Conservation (phyloP, 2,888 invertebrate genomes). For the Eledone cirrhosa region DNA sequence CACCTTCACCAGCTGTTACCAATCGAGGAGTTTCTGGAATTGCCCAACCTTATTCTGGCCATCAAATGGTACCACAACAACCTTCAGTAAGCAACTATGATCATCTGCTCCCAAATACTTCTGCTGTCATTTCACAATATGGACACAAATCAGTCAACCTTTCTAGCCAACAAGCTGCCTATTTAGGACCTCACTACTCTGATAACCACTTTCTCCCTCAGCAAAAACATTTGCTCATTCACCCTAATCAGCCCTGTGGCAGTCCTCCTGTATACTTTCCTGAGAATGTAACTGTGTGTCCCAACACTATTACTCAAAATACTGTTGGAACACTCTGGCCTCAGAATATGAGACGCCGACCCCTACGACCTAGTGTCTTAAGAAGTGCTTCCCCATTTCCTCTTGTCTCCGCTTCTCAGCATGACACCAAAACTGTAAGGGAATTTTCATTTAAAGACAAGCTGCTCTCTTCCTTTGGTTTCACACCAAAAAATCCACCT, state of each 20-base stretch:
- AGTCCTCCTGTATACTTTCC: slow-evolving; percentile 12
- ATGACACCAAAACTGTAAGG: slow-evolving; percentile 9
- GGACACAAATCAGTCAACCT: slow-evolving; percentile 16
- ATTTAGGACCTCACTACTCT: neutral
- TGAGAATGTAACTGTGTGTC: slow-evolving; percentile 19
- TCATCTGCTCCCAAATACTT: slow-evolving; percentile 23
- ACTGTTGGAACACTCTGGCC: slow-evolving; percentile 11
- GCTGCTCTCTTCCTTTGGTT: slow-evolving; percentile 53
- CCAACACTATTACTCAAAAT: neutral
- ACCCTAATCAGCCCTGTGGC: neutral
- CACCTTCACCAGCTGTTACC: neutral
- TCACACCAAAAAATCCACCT: slow-evolving; percentile 43
- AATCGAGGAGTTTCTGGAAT: neutral
- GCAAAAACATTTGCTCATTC: slow-evolving; percentile 14
- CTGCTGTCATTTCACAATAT: slow-evolving; percentile 15
- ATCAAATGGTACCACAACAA: slow-evolving; percentile 20
- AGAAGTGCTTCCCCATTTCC: slow-evolving; percentile 6
- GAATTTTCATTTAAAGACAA: slow-evolving; percentile 44
- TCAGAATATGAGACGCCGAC: slow-evolving; percentile 37
- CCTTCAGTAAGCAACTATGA: slow-evolving; percentile 26
- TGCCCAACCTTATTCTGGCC: slow-evolving; percentile 9
- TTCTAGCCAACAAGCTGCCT: slow-evolving; percentile 4
- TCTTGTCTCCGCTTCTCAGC: neutral
- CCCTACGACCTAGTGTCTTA: slow-evolving; percentile 34
- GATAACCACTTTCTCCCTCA: slow-evolving; percentile 7